A percentile compares a stretch with the other conserved stretches of the same genome.
These are phyloP conservation scores for Blastobasis lacticolella DNA, from an alignment of 2,888 invertebrate species.

Conservation along the genomic window DNA sequence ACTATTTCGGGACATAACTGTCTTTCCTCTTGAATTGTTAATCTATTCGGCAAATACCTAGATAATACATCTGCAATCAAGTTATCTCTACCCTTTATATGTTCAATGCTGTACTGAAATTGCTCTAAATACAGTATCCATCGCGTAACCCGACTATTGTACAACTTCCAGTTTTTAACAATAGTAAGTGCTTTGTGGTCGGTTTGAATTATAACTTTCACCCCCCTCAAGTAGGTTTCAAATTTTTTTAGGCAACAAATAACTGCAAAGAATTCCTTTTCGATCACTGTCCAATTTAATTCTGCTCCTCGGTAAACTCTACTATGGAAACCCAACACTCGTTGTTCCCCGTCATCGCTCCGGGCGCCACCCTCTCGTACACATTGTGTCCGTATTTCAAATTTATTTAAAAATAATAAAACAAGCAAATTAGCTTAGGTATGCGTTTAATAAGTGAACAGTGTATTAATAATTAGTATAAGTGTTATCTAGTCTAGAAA, in stretches of 20 bases:
- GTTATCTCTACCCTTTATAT: constrained; percentile 13
- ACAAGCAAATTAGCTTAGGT: too few relatives aligned
- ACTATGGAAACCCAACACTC: constrained; percentile 16
- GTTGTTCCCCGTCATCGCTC: constrained; percentile 7
- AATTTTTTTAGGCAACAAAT: constrained; percentile 18
- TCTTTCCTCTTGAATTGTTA: constrained; percentile 11
- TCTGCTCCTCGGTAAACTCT: constrained; percentile 12
- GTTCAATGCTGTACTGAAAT: constrained; percentile 16
- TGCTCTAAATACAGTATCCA: constrained; percentile 19
- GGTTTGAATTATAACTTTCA: constrained; percentile 14
- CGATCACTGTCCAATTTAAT: constrained; percentile 19
- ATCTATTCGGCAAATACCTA: constrained; percentile 9
- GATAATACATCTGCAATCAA: constrained; percentile 11
- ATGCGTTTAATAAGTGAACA: too few relatives aligned
- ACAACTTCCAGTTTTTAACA: constrained; percentile 18
- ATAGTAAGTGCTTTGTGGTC: constrained; percentile 19
- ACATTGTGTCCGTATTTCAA: too few relatives aligned
- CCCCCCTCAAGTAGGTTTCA: constrained; percentile 20
- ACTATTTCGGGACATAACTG: constrained; percentile 5
- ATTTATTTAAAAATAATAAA: too few relatives aligned
- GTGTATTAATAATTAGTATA: too few relatives aligned
- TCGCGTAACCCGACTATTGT: constrained; percentile 14
- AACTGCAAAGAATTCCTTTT: constrained; percentile 20
- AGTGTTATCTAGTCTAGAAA: too few relatives aligned
- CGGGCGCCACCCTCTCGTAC: too few relatives aligned